These are phyloP conservation scores for Acronicta alni DNA, from an alignment of 2,888 invertebrate species.

Conservation along the genomic window DNA sequence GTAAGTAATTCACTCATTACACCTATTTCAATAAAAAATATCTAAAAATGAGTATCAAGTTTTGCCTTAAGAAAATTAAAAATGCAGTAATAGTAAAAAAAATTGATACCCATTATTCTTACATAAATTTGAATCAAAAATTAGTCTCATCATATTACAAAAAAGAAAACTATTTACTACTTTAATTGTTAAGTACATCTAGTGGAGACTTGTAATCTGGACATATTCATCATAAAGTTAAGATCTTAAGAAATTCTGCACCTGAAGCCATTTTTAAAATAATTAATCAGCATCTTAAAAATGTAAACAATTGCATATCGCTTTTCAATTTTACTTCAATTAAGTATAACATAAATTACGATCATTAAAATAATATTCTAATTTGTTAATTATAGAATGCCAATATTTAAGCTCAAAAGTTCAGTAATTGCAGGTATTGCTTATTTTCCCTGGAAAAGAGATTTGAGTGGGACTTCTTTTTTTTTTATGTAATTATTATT, in stretches of 20 bases:
- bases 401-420: background rate
- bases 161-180: conserved; percentile 27
- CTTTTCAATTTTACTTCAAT: background rate
- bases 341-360: background rate
- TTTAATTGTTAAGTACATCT: conserved; percentile 46
- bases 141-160: conserved; percentile 9
- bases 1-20: no score
- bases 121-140: conserved; percentile 6
- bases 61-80: no score
- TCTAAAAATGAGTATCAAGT: no score
- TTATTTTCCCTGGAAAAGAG: background rate
- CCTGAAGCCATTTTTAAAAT: conserved; percentile 5
- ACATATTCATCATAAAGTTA: conserved; percentile 6
- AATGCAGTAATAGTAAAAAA: background rate
- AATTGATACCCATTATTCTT: background rate
- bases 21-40: no score
- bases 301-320: background rate
- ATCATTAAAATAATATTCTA: background rate
- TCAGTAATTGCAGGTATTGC: background rate
- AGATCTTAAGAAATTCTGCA: conserved; percentile 4
- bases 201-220: conserved; percentile 18
- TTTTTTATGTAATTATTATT: no score
- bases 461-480: background rate
- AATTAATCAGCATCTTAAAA: background rate
- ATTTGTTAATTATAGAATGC: background rate